Conservation (phyloP, 2,888 invertebrate species). For the Coelinius sp. region DNA sequence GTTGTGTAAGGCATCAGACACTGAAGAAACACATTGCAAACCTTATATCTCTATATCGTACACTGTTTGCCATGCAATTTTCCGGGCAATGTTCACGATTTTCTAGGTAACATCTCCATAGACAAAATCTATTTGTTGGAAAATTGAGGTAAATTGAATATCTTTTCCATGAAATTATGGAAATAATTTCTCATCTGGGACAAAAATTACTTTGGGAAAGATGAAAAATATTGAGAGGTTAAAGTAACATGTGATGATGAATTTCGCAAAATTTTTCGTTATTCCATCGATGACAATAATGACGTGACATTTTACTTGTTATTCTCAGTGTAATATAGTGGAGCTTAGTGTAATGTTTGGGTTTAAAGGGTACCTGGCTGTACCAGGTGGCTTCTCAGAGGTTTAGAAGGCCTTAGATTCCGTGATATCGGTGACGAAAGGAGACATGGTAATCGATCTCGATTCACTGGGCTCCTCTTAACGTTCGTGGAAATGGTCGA, state of each 20-base stretch:
- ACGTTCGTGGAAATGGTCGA: constrained; percentile 38
- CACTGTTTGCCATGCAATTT: constrained; percentile 33
- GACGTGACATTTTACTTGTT: not conserved
- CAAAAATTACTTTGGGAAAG: not conserved
- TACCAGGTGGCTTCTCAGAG: constrained; percentile 29
- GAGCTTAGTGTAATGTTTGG: not conserved
- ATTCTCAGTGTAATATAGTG: not conserved
- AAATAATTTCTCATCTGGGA: not conserved
- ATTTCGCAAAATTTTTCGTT: not conserved
- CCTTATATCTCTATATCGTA: constrained; percentile 12
- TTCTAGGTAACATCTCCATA: constrained; percentile 24
- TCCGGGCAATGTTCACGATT: constrained; percentile 30
- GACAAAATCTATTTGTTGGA: constrained; percentile 26
- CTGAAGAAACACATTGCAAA: constrained; percentile 27
- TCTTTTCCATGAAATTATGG: not conserved
- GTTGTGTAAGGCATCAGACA: constrained; percentile 28
- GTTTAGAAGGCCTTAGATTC: constrained; percentile 39
- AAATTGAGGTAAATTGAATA: constrained; percentile 23
- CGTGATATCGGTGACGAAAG: constrained; percentile 46
- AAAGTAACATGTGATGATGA: too few species aligned
- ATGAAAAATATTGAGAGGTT: not conserved
- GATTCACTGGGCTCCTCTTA: constrained; percentile 34
- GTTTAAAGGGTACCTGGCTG: constrained; percentile 27
- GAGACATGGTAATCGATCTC: constrained; percentile 39
- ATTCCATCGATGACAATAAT: not conserved